Evolutionary conservation across 2,888 invertebrate species (phyloP).

Genomic region (Pyralis farinalis): DNA sequence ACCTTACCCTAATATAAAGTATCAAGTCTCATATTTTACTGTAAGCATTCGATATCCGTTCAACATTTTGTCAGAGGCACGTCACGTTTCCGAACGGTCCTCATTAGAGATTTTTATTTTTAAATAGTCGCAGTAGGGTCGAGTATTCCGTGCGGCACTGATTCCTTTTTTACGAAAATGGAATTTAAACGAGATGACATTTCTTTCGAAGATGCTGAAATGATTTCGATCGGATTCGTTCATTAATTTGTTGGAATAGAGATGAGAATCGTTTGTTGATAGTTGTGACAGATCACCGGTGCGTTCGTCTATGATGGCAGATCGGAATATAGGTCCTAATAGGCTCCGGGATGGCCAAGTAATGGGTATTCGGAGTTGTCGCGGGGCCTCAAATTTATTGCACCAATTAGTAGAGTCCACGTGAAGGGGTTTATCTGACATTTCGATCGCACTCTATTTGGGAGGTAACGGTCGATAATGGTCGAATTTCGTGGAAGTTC

Average conservation of each 20-base stretch:
- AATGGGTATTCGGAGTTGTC: slow-evolving; percentile 56
- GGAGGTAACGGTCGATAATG: slow-evolving; percentile 76
- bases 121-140: slow-evolving; percentile 44
- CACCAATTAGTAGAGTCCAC: slow-evolving; percentile 76
- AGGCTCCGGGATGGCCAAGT: slow-evolving; percentile 46
- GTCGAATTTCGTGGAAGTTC: slow-evolving; percentile 67
- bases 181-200: slow-evolving; percentile 73
- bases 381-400: slow-evolving; percentile 70
- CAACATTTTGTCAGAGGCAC: slow-evolving; percentile 70
- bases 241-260: slow-evolving; percentile 50
- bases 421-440: slow-evolving; percentile 66
- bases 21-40: slow-evolving; percentile 38
- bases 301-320: slow-evolving; percentile 43
- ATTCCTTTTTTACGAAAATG: slow-evolving; percentile 51
- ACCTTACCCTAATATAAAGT: slow-evolving; percentile 29
- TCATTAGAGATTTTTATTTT: slow-evolving; percentile 68
- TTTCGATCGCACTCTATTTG: slow-evolving; percentile 73
- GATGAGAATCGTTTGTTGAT: slow-evolving; percentile 47
- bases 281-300: slow-evolving; percentile 48
- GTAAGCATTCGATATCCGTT: slow-evolving; percentile 35
- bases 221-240: slow-evolving; percentile 46
- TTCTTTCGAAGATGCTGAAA: slow-evolving; percentile 45
- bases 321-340: slow-evolving; percentile 41
- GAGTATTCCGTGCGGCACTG: slow-evolving; percentile 37
- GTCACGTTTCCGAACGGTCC: slow-evolving; percentile 58